phyloP scores from a whole-genome alignment of 2,888 invertebrate genomes.

The Callyntrura guangdongensis region DNA sequence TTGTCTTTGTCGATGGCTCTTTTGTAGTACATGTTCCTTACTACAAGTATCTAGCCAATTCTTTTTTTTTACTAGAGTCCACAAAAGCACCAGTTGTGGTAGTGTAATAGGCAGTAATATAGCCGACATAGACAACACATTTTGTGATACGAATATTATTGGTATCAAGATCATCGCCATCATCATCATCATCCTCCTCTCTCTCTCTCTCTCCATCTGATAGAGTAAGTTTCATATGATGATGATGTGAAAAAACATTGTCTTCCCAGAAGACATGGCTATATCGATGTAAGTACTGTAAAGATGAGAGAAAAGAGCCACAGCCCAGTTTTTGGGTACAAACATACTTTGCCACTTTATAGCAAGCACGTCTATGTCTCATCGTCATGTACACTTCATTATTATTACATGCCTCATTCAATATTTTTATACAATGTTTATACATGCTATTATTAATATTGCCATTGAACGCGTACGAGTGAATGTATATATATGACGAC shows the following conservation, averaged over 20 bases:
- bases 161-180: conserved; percentile 34
- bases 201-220: too few relatives aligned
- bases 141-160: conserved; percentile 25
- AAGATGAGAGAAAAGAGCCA: conserved; percentile 52
- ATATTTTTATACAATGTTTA: conserved; percentile 19
- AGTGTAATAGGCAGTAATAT: conserved; percentile 10
- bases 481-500: conserved; percentile 41
- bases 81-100: conserved; percentile 22
- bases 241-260: conserved; percentile 34
- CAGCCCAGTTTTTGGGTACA: conserved; percentile 60
- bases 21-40: background rate
- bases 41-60: conserved; percentile 30
- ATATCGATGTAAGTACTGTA: background rate
- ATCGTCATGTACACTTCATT: conserved; percentile 12
- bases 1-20: background rate
- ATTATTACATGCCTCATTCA: conserved; percentile 40
- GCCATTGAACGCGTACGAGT: background rate
- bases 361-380: background rate
- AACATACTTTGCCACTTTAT: conserved; percentile 22
- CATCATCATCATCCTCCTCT: conserved; percentile 10
- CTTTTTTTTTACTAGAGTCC: background rate
- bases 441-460: background rate
- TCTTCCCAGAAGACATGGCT: conserved; percentile 13
- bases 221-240: too few relatives aligned
- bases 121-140: background rate